phyloP scores from a whole-genome alignment of 2,113 vertebrate species.

The Pelmatolapia mariae region DNA sequence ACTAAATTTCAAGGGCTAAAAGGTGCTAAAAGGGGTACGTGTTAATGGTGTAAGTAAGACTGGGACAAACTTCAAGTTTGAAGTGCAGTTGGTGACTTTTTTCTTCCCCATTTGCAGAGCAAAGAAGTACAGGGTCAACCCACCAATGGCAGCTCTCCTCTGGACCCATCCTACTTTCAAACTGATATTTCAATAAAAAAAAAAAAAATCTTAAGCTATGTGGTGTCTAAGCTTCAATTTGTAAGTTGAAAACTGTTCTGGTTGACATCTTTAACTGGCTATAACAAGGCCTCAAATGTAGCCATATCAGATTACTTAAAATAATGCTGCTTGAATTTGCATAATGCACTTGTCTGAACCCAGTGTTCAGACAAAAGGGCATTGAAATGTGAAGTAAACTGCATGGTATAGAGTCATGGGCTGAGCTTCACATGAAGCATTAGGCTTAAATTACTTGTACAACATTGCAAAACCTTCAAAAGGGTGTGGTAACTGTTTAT shows the following conservation, averaged over 20 bases:
- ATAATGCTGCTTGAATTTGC: fast-evolving
- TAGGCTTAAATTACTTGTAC: not conserved
- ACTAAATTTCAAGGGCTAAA: not conserved
- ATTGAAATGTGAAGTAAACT: not conserved
- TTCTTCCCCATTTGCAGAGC: slow-evolving; percentile 12
- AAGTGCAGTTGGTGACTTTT: not conserved
- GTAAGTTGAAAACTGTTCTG: not conserved
- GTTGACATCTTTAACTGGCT: not conserved
- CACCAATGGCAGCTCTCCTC: slow-evolving; percentile 24
- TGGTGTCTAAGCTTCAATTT: not conserved
- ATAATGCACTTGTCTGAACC: not conserved
- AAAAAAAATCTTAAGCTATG: not conserved
- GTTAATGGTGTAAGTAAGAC: not conserved
- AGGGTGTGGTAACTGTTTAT: fast-evolving
- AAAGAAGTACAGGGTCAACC: not conserved
- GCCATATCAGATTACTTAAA: not conserved
- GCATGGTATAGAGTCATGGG: not conserved
- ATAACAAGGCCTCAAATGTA: not conserved
- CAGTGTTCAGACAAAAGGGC: fast-evolving
- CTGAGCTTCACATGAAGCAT: not conserved
- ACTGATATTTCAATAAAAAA: not conserved
- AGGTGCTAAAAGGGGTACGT: not conserved
- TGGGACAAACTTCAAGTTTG: not conserved
- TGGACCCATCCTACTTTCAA: slow-evolving; percentile 26
- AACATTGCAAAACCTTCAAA: not conserved